These are phyloP conservation scores for Charaxes varanes DNA, from an alignment of 1,140 invertebrate genomes.

Conservation along the genomic window DNA sequence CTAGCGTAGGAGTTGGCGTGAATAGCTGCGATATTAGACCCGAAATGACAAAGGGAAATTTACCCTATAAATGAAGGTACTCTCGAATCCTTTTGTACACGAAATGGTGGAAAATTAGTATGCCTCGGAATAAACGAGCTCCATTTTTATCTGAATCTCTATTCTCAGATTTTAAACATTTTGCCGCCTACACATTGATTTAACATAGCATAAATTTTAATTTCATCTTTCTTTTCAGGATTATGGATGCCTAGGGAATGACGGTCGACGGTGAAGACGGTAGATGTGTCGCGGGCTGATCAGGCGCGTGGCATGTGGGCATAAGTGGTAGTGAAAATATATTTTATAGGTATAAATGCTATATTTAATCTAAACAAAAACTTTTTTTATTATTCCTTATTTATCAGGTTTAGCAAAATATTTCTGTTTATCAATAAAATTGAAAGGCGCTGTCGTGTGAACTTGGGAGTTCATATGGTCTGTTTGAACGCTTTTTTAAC, in stretches of 20 bases:
- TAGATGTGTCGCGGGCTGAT: constrained; percentile 55
- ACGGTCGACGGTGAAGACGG: constrained; percentile 48
- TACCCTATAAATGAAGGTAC: constrained; percentile 28
- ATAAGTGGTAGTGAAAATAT: too few species aligned
- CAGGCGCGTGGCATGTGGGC: too few species aligned
- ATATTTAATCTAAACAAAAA: too few species aligned
- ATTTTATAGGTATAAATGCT: too few species aligned
- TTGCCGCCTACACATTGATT: constrained; percentile 1
- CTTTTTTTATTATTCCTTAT: too few species aligned
- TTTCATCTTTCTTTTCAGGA: constrained; percentile 31
- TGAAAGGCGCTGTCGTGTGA: too few species aligned
- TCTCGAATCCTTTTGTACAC: constrained; percentile 18
- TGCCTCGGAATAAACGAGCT: constrained; percentile 16
- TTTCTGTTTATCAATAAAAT: too few species aligned
- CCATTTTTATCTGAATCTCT: constrained; percentile 17
- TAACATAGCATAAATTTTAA: neutral
- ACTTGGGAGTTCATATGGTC: too few species aligned
- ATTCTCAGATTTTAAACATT: constrained; percentile 12
- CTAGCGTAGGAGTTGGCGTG: neutral
- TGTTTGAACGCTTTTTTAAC: too few species aligned
- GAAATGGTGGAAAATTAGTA: constrained; percentile 22
- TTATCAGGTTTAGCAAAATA: too few species aligned
- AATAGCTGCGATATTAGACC: constrained; percentile 32
- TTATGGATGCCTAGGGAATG: constrained; percentile 43
- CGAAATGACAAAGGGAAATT: constrained; percentile 23